These are phyloP conservation scores for Coilia nasus DNA, from an alignment of 2,797 vertebrate species.

Conservation along the genomic window DNA sequence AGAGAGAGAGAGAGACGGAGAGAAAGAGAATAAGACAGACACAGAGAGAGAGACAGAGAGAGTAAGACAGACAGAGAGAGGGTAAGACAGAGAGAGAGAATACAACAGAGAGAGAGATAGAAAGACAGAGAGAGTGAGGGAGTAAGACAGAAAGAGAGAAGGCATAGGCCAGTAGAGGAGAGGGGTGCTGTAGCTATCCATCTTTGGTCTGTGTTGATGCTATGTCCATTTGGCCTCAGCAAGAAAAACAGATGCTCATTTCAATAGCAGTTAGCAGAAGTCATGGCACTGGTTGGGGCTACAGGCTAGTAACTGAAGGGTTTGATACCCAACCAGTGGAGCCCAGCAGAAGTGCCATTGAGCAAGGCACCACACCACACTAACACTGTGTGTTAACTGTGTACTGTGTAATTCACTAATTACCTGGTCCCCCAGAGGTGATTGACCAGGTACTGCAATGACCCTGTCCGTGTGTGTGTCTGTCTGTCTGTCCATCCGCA, in stretches of 20 bases:
- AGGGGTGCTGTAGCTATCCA: not conserved
- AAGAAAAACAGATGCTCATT: not conserved
- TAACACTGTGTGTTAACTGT: too few relatives aligned
- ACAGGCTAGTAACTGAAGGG: not conserved
- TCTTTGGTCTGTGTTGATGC: not conserved
- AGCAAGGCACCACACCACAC: too few relatives aligned
- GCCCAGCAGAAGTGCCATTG: too few relatives aligned
- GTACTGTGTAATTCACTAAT: too few relatives aligned
- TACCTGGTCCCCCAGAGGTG: too few relatives aligned
- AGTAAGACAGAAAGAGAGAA: not conserved
- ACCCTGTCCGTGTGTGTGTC: too few relatives aligned
- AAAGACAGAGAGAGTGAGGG: conserved; percentile 28
- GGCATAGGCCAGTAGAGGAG: not conserved
- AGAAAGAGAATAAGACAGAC: not conserved
- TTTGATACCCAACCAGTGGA: too few relatives aligned
- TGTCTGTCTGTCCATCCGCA: too few relatives aligned
- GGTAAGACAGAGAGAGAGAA: too few relatives aligned
- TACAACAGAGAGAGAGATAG: conserved; percentile 13
- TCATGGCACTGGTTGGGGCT: not conserved
- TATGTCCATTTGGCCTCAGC: not conserved
- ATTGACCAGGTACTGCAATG: too few relatives aligned
- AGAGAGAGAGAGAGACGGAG: conserved; percentile 34
- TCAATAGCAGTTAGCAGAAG: not conserved
- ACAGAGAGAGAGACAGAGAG: conserved; percentile 38
- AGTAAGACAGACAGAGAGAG: too few relatives aligned